Evolutionary conservation across 2,797 vertebrate species (phyloP).

Genomic region (Sebastes itinus): DNA sequence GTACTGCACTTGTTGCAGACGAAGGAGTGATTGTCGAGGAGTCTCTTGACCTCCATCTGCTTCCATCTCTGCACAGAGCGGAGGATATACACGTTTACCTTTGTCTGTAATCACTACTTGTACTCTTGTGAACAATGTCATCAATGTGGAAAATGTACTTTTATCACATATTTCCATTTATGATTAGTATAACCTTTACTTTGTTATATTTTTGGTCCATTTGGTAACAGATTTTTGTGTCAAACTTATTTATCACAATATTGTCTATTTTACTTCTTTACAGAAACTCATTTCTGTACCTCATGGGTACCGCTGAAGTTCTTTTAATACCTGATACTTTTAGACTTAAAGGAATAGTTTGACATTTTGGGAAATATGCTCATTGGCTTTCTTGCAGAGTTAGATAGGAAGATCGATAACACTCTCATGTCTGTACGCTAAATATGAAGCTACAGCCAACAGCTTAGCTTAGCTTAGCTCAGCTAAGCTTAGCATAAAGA

Average conservation of each 20-base stretch:
- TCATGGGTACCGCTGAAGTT: background rate
- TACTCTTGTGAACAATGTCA: background rate
- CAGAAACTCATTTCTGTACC: too few relatives aligned
- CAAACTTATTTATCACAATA: too few relatives aligned
- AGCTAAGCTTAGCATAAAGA: background rate
- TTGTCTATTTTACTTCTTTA: background rate
- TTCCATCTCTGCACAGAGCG: background rate
- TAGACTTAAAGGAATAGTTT: background rate
- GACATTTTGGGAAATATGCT: background rate
- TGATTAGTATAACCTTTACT: background rate
- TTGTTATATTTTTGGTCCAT: background rate
- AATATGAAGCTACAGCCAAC: background rate
- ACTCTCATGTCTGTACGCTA: background rate
- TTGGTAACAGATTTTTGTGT: background rate
- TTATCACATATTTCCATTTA: background rate
- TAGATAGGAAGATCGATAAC: background rate
- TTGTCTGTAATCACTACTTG: background rate
- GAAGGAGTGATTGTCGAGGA: conserved; percentile 34
- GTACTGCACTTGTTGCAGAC: conserved; percentile 10
- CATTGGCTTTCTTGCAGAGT: background rate
- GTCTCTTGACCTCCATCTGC: conserved; percentile 15
- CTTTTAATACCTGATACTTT: background rate
- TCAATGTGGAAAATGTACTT: background rate
- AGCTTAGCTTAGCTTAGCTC: background rate
- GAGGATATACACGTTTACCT: background rate